Evolutionary conservation across 2,113 vertebrate genomes (phyloP).

Genomic region (Syngnathus typhle): DNA sequence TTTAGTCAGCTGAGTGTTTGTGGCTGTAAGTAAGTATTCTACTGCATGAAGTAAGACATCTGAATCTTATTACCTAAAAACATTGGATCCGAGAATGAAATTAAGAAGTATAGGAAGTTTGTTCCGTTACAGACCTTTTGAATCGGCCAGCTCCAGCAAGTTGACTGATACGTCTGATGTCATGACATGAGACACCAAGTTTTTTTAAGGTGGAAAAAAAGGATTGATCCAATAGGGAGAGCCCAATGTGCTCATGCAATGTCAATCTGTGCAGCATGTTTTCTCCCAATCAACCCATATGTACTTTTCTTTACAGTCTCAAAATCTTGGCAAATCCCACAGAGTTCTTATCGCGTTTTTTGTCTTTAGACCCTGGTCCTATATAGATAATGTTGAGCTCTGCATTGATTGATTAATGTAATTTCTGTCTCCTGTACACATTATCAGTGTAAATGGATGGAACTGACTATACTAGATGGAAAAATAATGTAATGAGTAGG

Average conservation of each 20-base stretch:
- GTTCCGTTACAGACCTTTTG: conserved; percentile 1
- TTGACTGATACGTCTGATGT: conserved; percentile 6
- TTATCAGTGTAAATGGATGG: not conserved
- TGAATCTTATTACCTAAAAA: conserved; percentile 53
- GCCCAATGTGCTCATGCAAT: not conserved
- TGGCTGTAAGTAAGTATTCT: conserved; percentile 44
- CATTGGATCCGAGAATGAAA: conserved; percentile 46
- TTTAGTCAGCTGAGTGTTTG: conserved; percentile 46
- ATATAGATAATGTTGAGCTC: not conserved
- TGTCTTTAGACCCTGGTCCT: not conserved
- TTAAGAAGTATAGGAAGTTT: conserved; percentile 39
- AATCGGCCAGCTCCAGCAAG: not conserved
- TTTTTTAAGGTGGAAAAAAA: not conserved
- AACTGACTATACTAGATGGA: not conserved
- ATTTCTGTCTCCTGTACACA: conserved; percentile 1
- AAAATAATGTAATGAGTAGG: not conserved
- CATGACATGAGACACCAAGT: not conserved
- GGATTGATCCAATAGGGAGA: not conserved
- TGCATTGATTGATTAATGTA: conserved; percentile 1
- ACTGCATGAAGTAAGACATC: conserved; percentile 48
- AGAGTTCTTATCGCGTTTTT: not conserved
- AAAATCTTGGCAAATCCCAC: not conserved
- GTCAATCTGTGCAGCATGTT: conserved; percentile 4
- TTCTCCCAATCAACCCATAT: not conserved
- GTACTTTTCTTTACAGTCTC: not conserved